Base-by-base conservation (phyloP, 2,797 vertebrate genomes). In the Ambastaia sidthimunki region DNA sequence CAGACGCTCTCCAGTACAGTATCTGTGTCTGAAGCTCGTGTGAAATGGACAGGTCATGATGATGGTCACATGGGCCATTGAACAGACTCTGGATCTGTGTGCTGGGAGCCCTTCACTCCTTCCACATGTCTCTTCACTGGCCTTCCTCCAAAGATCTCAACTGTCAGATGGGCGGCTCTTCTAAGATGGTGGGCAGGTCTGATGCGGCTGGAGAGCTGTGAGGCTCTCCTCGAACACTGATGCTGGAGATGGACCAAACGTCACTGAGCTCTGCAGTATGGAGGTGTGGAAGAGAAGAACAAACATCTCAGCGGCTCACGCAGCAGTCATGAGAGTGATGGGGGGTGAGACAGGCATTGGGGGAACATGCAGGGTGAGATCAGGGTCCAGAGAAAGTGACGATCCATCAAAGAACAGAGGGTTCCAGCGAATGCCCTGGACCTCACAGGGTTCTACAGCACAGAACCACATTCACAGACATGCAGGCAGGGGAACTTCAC, bases 231-330 rank as follows among this genome's bases (percentile, higher is more conserved):
- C 86, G 87, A 7, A 91, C 89, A 0, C 79, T 89, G 68, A 91
- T 82, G 9, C 91, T 92, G 81, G 93, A 94, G 83, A 95, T 82
- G 84, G 93, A 93, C 94, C 94, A 94, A 50, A 94, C 94, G 3
- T 94, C 92, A 16, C 92, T 94, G 76, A 94, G 80, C 85, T 94
- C 94, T 94, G 92, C 80, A 71, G 71, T 47, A 15, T 31, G 37
- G 55, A 47, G 52, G 44, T 10, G 54, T 18, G 62, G 31, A 60
- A 21, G 11, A 25, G 31, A 74, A 69, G 71, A 37, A 44, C 15
- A 83, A 71, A 83, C 19, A 34, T 74, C 60, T 78, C 18, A 13
- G 65, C 19, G 48, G 67, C 37, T 63, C 21, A 21, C 62, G 50
- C n/a, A 34, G 71, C 57, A 71, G 59, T 70, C 50, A 47, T 55